These are phyloP conservation scores for Artibeus jamaicensis DNA, from an alignment of 2,797 vertebrate genomes.

Conservation along the genomic window DNA sequence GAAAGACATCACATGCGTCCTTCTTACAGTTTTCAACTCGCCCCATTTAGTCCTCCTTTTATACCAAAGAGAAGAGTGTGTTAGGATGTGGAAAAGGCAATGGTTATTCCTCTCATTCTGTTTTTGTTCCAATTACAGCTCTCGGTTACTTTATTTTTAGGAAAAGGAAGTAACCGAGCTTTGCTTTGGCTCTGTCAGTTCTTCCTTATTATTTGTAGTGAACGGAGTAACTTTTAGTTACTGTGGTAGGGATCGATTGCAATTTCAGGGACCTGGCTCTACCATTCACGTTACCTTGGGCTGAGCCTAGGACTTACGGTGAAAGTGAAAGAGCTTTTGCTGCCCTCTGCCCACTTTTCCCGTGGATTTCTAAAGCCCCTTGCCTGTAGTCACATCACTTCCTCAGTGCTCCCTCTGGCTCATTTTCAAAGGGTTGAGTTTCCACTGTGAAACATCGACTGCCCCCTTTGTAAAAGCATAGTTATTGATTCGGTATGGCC, in stretches of 20 bases:
- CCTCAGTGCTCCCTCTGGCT: not conserved
- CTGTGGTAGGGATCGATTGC: not conserved
- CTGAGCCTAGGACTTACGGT: not conserved
- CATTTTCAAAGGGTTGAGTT: not conserved
- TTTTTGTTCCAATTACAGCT: constrained; percentile 28
- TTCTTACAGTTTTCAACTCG: not conserved
- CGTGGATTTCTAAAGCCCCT: not conserved
- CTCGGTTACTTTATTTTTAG: constrained; percentile 48
- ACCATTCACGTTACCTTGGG: not conserved
- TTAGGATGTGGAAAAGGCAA: not conserved
- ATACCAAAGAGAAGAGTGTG: not conserved
- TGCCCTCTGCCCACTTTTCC: not conserved
- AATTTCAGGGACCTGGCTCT: not conserved
- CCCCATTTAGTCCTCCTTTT: not conserved
- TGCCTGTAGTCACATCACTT: not conserved
- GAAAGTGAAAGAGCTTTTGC: not conserved
- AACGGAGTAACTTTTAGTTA: constrained; percentile 31
- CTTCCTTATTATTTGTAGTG: constrained; percentile 38
- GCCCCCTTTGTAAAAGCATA: not conserved
- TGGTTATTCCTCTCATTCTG: not conserved
- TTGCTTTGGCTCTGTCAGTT: not conserved
- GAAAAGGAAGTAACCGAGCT: not conserved
- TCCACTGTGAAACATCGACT: not conserved
- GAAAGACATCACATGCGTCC: not conserved
- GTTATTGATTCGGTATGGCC: not conserved